These are phyloP conservation scores for Drosophila cardini DNA, from an alignment of 1,140 invertebrate species.

Conservation along the genomic window DNA sequence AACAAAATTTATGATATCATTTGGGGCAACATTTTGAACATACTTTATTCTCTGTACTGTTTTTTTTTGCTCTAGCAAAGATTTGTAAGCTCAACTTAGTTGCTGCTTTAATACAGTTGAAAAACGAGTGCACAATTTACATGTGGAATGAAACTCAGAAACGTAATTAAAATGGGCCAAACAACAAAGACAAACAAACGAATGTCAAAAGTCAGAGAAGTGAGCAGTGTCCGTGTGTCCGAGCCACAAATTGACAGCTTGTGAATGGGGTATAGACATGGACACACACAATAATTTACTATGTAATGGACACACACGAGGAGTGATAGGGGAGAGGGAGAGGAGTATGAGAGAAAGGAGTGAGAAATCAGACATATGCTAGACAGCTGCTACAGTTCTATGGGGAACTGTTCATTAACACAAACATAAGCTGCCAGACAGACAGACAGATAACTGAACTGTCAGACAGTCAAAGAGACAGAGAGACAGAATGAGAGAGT, in stretches of 20 bases:
- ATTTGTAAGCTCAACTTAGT: conserved; percentile 20
- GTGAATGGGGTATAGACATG: conserved; percentile 45
- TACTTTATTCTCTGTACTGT: conserved; percentile 1
- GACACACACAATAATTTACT: conserved; percentile 77
- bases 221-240: conserved; percentile 41
- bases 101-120: conserved; percentile 52
- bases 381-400: conserved; percentile 61
- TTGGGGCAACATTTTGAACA: conserved; percentile 32
- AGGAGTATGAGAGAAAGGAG: not conserved
- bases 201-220: conserved; percentile 71
- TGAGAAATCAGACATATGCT: conserved; percentile 51
- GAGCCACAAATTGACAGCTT: conserved; percentile 73
- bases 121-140: conserved; percentile 57
- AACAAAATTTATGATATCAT: conserved; percentile 70
- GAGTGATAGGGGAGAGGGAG: not conserved
- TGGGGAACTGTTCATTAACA: conserved; percentile 74
- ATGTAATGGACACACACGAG: conserved; percentile 71
- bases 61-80: conserved; percentile 6
- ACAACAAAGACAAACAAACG: conserved; percentile 39
- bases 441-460: conserved; percentile 25
- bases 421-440: conserved; percentile 76
- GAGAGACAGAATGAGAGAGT: conserved; percentile 28
- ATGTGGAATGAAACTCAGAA: conserved; percentile 36
- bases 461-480: conserved; percentile 41
- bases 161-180: conserved; percentile 76